Evolutionary conservation across 2,888 invertebrate genomes (phyloP).

Genomic region (Cerceris rybyensis): DNA sequence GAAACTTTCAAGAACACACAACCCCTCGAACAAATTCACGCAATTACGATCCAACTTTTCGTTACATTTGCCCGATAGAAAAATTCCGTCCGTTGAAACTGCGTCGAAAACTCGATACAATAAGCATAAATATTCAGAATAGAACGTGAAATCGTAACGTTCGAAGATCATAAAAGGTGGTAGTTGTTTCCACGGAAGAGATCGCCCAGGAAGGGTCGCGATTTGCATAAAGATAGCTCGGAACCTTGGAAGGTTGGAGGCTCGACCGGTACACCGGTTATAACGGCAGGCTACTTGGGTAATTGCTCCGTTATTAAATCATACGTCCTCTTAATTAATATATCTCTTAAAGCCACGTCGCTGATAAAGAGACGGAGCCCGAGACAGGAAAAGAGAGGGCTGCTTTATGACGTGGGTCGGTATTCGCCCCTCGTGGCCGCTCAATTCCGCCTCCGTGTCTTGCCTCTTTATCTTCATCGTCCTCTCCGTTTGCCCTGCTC

Average conservation of each 20-base stretch:
- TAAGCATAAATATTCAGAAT: neutral
- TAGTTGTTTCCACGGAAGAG: conserved; percentile 35
- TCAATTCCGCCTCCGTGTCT: conserved; percentile 52
- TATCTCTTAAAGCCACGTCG: conserved; percentile 50
- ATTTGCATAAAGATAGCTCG: conserved; percentile 57
- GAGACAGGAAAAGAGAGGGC: conserved; percentile 24
- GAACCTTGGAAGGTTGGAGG: conserved; percentile 26
- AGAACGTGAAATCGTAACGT: conserved; percentile 3
- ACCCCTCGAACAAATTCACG: too few species aligned
- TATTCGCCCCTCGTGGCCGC: conserved; percentile 35
- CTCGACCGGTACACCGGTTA: conserved; percentile 24
- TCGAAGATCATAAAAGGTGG: neutral
- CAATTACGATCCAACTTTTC: too few species aligned
- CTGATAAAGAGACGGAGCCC: conserved; percentile 43
- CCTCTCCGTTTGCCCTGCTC: conserved; percentile 25
- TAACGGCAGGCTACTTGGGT: conserved; percentile 44
- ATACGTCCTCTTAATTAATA: conserved; percentile 67
- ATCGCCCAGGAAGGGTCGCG: conserved; percentile 32
- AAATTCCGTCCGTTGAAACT: neutral
- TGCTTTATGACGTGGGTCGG: conserved; percentile 26
- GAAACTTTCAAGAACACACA: too few species aligned
- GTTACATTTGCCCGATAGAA: too few species aligned
- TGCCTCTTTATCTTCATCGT: conserved; percentile 40
- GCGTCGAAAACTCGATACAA: neutral
- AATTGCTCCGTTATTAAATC: conserved; percentile 67